Evolutionary conservation across 2,113 vertebrate genomes (phyloP).

Genomic region (Calidris pugnax): DNA sequence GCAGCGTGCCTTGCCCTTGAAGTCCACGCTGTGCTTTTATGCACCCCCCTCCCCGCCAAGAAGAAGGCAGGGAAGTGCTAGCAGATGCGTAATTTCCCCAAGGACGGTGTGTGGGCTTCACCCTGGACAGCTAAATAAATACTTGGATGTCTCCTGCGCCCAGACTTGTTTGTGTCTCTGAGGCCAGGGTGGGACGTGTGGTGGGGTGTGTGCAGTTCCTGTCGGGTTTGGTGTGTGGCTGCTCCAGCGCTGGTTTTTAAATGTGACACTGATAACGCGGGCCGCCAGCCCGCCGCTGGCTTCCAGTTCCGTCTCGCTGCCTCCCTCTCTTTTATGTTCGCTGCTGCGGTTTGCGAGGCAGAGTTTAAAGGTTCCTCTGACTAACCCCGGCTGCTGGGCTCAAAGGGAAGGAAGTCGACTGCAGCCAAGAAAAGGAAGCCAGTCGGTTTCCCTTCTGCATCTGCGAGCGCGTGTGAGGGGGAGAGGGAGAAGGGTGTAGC

Average conservation of each 20-base stretch:
- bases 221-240: not conserved
- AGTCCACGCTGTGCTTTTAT: not conserved
- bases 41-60: rapidly evolving
- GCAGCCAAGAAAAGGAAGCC: constrained; percentile 22
- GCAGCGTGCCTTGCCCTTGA: not conserved
- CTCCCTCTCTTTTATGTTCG: not conserved
- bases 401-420: constrained; percentile 26
- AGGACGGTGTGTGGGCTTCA: not conserved
- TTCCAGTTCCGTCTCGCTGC: not conserved
- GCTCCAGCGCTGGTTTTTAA: not conserved
- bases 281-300: not conserved
- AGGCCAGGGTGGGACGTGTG: not conserved
- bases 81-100: not conserved
- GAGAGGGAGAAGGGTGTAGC: not conserved
- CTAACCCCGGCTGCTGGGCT: not conserved
- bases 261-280: not conserved
- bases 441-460: constrained; percentile 4
- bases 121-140: not conserved
- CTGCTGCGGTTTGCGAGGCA: not conserved
- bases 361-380: not conserved
- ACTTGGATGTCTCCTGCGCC: not conserved
- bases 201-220: constrained; percentile 6
- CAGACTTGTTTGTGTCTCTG: not conserved
- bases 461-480: not conserved
- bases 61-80: not conserved